These are phyloP conservation scores for Tetramorium parvispinum DNA, from an alignment of 1,140 invertebrate genomes.

Conservation along the genomic window DNA sequence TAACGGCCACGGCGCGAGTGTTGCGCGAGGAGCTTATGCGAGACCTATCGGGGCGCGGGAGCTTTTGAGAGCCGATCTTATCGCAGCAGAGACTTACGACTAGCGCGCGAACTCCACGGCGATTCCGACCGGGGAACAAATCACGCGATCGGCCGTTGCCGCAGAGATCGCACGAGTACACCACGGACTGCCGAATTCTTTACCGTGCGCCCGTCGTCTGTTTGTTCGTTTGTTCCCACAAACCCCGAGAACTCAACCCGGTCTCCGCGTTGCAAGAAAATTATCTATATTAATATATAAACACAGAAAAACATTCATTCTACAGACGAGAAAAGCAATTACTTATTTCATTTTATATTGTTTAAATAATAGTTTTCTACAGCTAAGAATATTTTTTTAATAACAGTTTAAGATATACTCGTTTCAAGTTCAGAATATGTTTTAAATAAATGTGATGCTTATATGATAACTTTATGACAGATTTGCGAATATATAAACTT, in stretches of 20 bases:
- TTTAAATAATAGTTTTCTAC: no score
- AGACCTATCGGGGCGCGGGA: constrained; percentile 70
- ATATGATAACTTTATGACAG: no score
- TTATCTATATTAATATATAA: no score
- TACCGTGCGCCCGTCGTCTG: background rate
- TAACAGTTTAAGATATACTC: no score
- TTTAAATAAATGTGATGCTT: no score
- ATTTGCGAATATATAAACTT: no score
- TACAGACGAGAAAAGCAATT: no score
- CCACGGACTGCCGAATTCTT: constrained; percentile 19
- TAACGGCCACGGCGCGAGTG: constrained; percentile 69
- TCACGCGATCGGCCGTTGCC: constrained; percentile 57
- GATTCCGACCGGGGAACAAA: constrained; percentile 67
- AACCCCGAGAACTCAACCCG: background rate
- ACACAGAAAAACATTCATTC: no score
- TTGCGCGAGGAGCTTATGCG: constrained; percentile 57
- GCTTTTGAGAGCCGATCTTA: constrained; percentile 79
- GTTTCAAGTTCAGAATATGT: no score
- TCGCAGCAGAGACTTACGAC: constrained; percentile 75
- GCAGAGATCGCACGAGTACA: constrained; percentile 33
- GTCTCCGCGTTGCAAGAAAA: no score
- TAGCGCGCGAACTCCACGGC: constrained; percentile 58
- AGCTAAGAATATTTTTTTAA: no score
- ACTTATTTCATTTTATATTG: no score
- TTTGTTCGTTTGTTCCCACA: constrained; percentile 22